Base-by-base conservation (phyloP, 2,888 invertebrate genomes). In the Linnaemya vulpina region DNA sequence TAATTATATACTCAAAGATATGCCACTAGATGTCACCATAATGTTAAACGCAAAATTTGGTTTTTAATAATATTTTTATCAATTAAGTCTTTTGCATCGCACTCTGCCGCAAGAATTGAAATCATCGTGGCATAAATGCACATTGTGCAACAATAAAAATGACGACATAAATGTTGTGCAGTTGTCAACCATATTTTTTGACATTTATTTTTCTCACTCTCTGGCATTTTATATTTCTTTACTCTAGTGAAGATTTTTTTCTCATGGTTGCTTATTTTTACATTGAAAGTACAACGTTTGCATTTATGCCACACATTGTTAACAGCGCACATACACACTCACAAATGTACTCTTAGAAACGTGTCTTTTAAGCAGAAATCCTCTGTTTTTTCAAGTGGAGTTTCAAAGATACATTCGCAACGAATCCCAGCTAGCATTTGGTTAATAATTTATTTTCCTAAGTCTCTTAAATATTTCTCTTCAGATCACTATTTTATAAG, bases 331-430 rank as follows among this genome's bases (percentile, higher is more conserved):
- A 71, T 15, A 71, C 30, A 30, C 30, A 30, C 30, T 3, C 30
- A 30, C 30, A 30, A 2, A 30, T 30, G 30, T 5, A 30, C n/a
- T 9, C 53, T 65, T 62, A 79, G 82, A 85, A 85, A 85, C 85
- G 82, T 85, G 85, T 82, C 78, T 82, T 82, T 85, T 82, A 82
- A 82, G 82, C 60, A 75, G 79, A 85, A 78, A 78, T 70, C 65
- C 25, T 51, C n/a, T n/a, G n/a, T 17, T 46, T 62, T 49, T 75
- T 71, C 65, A 82, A 76, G 82, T 71, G 40, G 76, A 62, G 15
- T 75, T 75, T 60, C 62, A 70, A 55, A 75, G 75, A 53, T 70
- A 70, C 63, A 70, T 70, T 70, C 70, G 62, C 70, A 38, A 70
- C 17, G 13, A 20, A 30, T n/a, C n/a, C n/a, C n/a, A n/a, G n/a